A percentile compares a stretch with the other conserved stretches of the same genome.
Conservation (phyloP, 1,140 invertebrate species). For the Camponotus floridanus region DNA sequence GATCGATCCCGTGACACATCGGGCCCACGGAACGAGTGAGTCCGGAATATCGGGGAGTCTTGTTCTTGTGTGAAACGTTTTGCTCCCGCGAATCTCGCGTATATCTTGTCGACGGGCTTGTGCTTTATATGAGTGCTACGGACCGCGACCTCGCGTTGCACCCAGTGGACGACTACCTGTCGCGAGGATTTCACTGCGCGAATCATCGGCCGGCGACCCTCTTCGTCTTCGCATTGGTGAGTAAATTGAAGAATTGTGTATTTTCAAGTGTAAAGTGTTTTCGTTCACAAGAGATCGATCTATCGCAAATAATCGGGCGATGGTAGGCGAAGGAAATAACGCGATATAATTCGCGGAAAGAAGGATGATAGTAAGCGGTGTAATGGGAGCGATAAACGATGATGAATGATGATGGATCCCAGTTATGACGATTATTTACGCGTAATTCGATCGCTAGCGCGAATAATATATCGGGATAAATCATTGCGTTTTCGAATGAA, state of each 20-base stretch:
- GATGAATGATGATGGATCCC: constrained; percentile 17
- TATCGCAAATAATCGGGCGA: constrained; percentile 14
- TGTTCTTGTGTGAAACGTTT: constrained; percentile 37
- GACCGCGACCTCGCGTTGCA: constrained; percentile 17
- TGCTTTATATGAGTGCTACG: constrained; percentile 47
- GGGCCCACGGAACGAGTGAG: constrained; percentile 58
- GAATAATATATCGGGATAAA: constrained; percentile 1
- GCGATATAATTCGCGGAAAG: constrained; percentile 14
- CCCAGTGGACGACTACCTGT: constrained; percentile 22
- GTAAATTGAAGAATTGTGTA: neutral
- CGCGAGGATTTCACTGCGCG: constrained; percentile 36
- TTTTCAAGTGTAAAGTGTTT: neutral
- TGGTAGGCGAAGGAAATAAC: neutral
- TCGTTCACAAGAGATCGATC: neutral
- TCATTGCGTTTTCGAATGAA: neutral
- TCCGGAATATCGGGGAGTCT: constrained; percentile 57
- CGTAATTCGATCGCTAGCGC: neutral
- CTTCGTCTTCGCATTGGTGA: constrained; percentile 47
- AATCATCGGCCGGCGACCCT: constrained; percentile 35
- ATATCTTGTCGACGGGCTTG: neutral
- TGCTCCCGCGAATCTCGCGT: neutral
- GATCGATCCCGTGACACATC: constrained; percentile 71
- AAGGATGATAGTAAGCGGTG: neutral
- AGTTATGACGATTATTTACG: neutral
- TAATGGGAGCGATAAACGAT: constrained; percentile 32